Evolutionary conservation across 2,888 invertebrate species (phyloP).

Genomic region (Campoplex nolae): DNA sequence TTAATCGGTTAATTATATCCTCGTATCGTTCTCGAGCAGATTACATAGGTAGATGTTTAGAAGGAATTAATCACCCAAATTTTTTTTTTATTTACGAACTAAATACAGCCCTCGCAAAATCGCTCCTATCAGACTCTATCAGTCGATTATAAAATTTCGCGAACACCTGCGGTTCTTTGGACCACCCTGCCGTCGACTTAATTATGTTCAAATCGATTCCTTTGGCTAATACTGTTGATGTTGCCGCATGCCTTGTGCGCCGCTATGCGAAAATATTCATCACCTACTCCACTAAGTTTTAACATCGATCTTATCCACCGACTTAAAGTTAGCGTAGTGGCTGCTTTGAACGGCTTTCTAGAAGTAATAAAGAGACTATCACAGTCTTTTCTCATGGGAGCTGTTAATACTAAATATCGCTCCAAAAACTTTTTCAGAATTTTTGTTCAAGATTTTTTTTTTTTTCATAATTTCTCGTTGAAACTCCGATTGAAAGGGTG

Average conservation of each 20-base stretch:
- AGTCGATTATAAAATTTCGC: constrained; percentile 57
- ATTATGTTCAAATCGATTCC: constrained; percentile 48
- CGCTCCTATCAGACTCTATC: neutral
- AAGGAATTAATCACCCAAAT: too few species aligned
- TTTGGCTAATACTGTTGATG: constrained; percentile 36
- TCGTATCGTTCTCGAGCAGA: too few species aligned
- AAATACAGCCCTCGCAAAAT: constrained; percentile 26
- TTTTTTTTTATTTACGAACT: neutral
- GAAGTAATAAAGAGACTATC: constrained; percentile 44
- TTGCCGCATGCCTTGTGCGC: constrained; percentile 49
- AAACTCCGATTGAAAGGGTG: too few species aligned
- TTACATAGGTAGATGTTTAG: too few species aligned
- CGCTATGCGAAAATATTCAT: constrained; percentile 36
- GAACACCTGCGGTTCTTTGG: constrained; percentile 28
- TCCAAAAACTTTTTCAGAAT: too few species aligned
- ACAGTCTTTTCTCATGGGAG: constrained; percentile 22
- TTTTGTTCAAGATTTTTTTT: too few species aligned
- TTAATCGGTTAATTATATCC: too few species aligned
- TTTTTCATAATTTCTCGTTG: too few species aligned
- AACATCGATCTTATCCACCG: too few species aligned
- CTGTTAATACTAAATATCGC: constrained; percentile 45
- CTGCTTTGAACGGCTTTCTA: constrained; percentile 47
- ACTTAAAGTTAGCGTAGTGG: constrained; percentile 27
- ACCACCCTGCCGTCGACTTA: constrained; percentile 54
- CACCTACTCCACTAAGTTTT: constrained; percentile 37